These are phyloP conservation scores for Protobothrops flavoviridis DNA, from an alignment of 2,113 vertebrate genomes.

Conservation along the genomic window DNA sequence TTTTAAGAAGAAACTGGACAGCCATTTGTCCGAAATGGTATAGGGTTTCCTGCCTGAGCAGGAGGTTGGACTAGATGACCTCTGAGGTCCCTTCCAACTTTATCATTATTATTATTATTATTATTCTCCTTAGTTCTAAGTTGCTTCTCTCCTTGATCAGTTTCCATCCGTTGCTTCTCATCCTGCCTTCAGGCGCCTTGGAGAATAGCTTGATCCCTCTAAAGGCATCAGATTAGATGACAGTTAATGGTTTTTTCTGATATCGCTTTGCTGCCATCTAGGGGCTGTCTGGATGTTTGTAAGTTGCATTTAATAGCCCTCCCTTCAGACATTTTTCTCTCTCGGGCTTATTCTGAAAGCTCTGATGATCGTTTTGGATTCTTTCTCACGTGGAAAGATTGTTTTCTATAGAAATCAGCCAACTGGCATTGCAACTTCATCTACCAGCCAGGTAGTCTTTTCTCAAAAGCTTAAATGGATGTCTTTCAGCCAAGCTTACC, in stretches of 20 bases:
- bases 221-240: not conserved
- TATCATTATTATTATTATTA: no score
- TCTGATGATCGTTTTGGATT: not conserved
- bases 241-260: not conserved
- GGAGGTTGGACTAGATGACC: no score
- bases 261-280: not conserved
- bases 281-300: not conserved
- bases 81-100: no score
- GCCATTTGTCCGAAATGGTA: no score
- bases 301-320: not conserved
- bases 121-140: no score
- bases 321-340: not conserved
- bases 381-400: not conserved
- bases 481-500: not conserved
- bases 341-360: not conserved
- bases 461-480: not conserved
- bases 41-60: no score
- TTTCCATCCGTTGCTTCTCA: no score
- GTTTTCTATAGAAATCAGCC: not conserved
- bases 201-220: no score
- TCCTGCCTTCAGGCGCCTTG: no score
- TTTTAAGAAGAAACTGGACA: no score
- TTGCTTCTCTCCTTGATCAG: no score
- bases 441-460: not conserved
- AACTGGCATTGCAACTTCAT: not conserved